Conservation (phyloP, 2,797 vertebrate species). For the Melanogrammus aeglefinus region DNA sequence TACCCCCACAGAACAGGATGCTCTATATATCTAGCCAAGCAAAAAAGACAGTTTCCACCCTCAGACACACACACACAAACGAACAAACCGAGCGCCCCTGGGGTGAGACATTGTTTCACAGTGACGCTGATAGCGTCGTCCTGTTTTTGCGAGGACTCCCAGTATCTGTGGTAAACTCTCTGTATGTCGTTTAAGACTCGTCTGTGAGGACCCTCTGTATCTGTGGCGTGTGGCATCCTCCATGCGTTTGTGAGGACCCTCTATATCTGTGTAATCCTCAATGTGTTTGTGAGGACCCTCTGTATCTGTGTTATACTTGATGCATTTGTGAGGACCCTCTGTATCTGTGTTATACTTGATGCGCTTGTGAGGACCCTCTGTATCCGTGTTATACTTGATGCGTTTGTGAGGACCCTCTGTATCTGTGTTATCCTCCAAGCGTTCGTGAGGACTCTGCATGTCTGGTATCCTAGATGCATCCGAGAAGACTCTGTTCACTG, state of each 20-base stretch:
- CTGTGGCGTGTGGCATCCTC: slow-evolving; percentile 43
- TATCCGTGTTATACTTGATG: slow-evolving; percentile 39
- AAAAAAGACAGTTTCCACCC: slow-evolving; percentile 18
- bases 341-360: slow-evolving; percentile 41
- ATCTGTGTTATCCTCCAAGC: slow-evolving; percentile 38
- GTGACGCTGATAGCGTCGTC: slow-evolving; percentile 2
- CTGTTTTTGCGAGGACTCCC: too few relatives aligned
- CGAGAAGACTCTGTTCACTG: slow-evolving; percentile 44
- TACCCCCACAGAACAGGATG: not conserved
- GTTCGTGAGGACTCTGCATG: slow-evolving; percentile 29
- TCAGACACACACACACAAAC: slow-evolving; percentile 14
- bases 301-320: slow-evolving; percentile 42
- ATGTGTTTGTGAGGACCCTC: slow-evolving; percentile 28
- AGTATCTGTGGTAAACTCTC: too few relatives aligned
- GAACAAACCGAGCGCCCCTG: not conserved
- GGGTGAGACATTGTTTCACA: slow-evolving; percentile 30
- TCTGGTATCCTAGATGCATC: too few relatives aligned
- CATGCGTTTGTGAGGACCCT: slow-evolving; percentile 16
- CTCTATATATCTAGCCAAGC: slow-evolving; percentile 3
- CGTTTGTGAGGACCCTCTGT: slow-evolving; percentile 32
- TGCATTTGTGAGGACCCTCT: slow-evolving; percentile 29
- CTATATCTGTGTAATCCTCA: slow-evolving; percentile 43
- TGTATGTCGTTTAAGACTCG: slow-evolving; percentile 29
- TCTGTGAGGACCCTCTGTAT: slow-evolving; percentile 41
- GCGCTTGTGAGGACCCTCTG: slow-evolving; percentile 22